Base-by-base conservation (phyloP, 2,888 invertebrate species). In the Conchocele bisecta region DNA sequence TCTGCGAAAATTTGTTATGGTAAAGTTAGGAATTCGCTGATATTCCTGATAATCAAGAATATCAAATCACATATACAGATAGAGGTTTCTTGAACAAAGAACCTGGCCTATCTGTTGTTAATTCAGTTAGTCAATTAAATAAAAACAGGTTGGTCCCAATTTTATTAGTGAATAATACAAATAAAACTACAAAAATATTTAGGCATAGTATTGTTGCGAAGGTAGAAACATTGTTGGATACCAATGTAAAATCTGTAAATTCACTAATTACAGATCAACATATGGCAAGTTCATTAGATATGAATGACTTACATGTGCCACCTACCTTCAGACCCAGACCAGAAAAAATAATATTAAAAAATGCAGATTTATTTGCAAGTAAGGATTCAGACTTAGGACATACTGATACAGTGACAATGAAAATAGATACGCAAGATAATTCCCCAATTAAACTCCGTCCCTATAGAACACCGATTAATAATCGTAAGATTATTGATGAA, bases 81-180 rank as follows among this genome's bases (percentile, higher is more conserved):
- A 50, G 9, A 28, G 39, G 39, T 22, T 53, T 24, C 24, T 44
- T 53, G 15, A 1, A 15, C 35, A n/a, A 53, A 15, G 42, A 42
- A 53, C 63, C 63, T 44, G 53, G 53, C 2, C 31, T 63, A n/a
- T 20, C n/a, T 22, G 53, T 63, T 24, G 9, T 44, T 26, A 53
- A 63, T 42, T 51, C 63, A 0, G 20, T 51, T 22, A 44, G 15
- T 3, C 39, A 29, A 20, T 31, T 63, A 5, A 42, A 51, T 7
- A 26, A 42, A 13, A n/a, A 3, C 17, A 17, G 44, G 17, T 22
- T 24, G 35, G 4, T 31, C 5, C 63, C 53, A 29, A 33, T 41
- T 22, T 15, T 63, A 17, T 13, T 53, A 1, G 22, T 29, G 13
- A 56, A 44, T 1, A 13, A 37, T 13, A 39, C 24, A 29, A 15